Conservation (phyloP, 2,113 vertebrate genomes). For the Agapornis roseicollis region DNA sequence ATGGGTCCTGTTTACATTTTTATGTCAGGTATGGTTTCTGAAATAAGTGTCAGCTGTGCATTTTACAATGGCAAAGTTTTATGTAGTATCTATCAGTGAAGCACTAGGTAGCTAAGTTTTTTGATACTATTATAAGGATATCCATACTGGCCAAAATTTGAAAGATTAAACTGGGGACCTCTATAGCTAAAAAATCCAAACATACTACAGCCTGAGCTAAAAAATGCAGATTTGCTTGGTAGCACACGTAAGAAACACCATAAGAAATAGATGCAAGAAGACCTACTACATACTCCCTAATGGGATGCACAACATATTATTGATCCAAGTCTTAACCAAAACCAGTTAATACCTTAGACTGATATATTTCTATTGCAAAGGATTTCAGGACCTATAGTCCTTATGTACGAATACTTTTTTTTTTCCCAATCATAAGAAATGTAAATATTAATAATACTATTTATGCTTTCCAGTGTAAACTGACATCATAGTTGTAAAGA, state of each 20-base stretch:
- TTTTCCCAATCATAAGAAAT: not conserved
- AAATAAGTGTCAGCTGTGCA: not conserved
- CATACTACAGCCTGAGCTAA: not conserved
- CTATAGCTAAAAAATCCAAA: not conserved
- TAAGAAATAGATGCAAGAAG: not conserved
- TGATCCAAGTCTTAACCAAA: not conserved
- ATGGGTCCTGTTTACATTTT: not conserved
- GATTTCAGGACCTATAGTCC: not conserved
- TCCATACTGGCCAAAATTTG: not conserved
- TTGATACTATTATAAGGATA: not conserved
- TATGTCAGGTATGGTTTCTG: not conserved
- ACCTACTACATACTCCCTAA: not conserved
- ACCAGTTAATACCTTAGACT: not conserved
- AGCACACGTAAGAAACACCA: not conserved
- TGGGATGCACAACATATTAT: not conserved
- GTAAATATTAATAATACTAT: not conserved
- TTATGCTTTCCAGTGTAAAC: not conserved
- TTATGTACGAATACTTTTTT: not conserved
- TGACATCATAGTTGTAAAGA: not conserved
- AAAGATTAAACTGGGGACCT: not conserved
- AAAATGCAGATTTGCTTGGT: not conserved
- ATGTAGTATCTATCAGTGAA: not conserved
- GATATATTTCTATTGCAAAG: not conserved
- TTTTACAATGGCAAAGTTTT: not conserved
- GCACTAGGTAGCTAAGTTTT: not conserved